Conservation (phyloP, 2,797 vertebrate genomes). For the Chromis chromis region DNA sequence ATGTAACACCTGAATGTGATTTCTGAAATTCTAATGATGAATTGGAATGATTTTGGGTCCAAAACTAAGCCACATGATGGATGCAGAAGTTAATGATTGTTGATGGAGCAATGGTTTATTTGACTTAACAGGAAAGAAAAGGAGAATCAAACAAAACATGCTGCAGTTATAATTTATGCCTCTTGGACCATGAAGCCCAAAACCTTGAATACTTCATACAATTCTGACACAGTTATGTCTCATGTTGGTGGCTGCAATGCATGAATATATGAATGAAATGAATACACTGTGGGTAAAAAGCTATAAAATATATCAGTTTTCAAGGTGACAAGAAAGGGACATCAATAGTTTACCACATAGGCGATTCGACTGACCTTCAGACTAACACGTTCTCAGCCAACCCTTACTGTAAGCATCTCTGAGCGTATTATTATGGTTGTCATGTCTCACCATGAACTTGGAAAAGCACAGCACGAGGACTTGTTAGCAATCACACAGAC, state of each 20-base stretch:
- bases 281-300: background rate
- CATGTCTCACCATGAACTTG: background rate
- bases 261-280: conserved; percentile 7
- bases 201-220: conserved; percentile 4
- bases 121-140: conserved; percentile 2
- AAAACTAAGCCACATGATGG: background rate
- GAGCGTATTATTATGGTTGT: background rate
- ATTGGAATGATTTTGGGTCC: background rate
- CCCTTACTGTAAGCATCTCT: background rate
- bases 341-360: no score
- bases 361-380: background rate
- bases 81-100: background rate
- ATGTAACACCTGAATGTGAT: no score
- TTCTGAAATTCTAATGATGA: background rate
- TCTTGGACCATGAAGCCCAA: background rate
- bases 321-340: conserved; percentile 1
- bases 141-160: background rate
- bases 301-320: background rate
- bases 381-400: background rate
- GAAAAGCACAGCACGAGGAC: background rate
- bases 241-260: background rate
- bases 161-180: background rate
- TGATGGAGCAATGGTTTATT: background rate
- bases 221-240: background rate
- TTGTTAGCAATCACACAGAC: background rate